phyloP scores from a whole-genome alignment of 2,113 vertebrate species.

The Mirounga angustirostris region DNA sequence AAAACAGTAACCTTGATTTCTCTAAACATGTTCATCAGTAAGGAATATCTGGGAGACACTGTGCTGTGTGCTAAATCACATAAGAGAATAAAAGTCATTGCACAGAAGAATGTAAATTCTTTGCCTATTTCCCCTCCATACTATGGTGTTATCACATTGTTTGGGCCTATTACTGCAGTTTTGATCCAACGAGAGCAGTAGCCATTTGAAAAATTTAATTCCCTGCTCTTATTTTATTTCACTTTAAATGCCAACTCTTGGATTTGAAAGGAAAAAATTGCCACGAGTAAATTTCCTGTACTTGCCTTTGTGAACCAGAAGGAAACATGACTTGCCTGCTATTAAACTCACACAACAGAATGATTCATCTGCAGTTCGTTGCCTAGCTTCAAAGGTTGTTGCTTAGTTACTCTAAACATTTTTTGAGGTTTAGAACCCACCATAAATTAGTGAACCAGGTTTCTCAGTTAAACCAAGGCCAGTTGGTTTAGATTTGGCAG shows the following conservation, averaged over 20 bases:
- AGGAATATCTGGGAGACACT: background rate
- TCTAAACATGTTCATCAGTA: background rate
- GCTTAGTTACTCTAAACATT: background rate
- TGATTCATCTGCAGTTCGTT: background rate
- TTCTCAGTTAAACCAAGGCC: background rate
- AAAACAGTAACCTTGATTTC: background rate
- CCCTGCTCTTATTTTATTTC: background rate
- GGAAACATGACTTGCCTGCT: background rate
- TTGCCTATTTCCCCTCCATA: background rate
- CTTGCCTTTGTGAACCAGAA: conserved; percentile 47
- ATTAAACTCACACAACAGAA: background rate
- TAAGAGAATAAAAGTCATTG: background rate
- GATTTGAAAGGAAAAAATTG: background rate
- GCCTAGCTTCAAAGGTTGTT: background rate
- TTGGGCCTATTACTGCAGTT: background rate
- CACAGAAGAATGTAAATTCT: background rate
- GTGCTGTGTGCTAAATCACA: background rate
- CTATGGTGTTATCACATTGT: background rate
- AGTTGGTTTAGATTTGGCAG: background rate
- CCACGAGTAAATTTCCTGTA: background rate
- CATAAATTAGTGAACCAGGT: background rate
- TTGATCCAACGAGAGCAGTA: background rate
- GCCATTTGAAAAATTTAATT: background rate
- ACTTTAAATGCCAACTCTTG: background rate
- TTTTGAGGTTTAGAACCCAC: background rate